These are phyloP conservation scores for Neelides sp. DNA, from an alignment of 1,140 invertebrate genomes.

Conservation along the genomic window DNA sequence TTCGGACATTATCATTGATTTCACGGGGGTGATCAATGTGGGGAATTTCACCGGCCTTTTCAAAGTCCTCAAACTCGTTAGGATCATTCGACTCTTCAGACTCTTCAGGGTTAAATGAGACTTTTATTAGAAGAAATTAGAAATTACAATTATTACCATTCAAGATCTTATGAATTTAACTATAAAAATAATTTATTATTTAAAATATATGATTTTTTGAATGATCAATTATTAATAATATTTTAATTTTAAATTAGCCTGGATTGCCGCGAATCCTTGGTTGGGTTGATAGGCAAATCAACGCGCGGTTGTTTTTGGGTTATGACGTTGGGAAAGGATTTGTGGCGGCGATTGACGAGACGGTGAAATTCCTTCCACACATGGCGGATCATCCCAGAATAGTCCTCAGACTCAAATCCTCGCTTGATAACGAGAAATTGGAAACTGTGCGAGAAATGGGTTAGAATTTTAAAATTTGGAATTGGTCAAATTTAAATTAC, in stretches of 20 bases:
- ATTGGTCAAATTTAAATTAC: no score
- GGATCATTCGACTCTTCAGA: no score
- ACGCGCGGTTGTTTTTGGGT: slow-evolving; percentile 34
- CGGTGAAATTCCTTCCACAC: slow-evolving; percentile 41
- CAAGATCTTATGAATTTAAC: no score
- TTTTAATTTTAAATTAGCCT: slow-evolving; percentile 1
- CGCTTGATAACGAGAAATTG: slow-evolving; percentile 37
- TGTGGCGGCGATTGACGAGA: slow-evolving; percentile 44
- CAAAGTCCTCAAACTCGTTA: no score
- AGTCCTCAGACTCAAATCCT: slow-evolving; percentile 35
- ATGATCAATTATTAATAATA: neutral
- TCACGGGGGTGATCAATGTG: no score
- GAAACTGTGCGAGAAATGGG: slow-evolving; percentile 11
- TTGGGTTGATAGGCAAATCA: slow-evolving; percentile 33
- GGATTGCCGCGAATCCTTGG: slow-evolving; percentile 25
- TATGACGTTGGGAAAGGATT: slow-evolving; percentile 42
- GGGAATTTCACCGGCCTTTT: no score
- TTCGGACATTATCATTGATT: no score
- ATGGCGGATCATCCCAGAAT: slow-evolving; percentile 42
- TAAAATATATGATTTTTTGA: neutral
- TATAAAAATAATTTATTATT: neutral
- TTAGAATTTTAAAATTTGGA: neutral
- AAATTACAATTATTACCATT: no score
- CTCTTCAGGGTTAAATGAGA: no score
- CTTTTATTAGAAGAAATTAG: no score